Base-by-base conservation (phyloP, 1,140 invertebrate genomes). In the Phocides pigmalion region DNA sequence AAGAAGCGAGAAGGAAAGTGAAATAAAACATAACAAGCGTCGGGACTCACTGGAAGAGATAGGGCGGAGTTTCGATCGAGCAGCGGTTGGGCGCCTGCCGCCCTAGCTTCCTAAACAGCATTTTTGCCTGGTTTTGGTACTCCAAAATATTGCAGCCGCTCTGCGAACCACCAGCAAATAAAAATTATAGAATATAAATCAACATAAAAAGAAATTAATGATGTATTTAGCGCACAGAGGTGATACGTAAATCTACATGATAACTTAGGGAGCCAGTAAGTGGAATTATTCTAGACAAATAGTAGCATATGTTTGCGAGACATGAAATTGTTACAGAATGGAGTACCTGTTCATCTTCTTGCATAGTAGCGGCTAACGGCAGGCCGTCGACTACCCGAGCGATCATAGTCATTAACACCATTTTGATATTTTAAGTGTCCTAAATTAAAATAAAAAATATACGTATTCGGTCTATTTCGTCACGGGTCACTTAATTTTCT, bases 71-170 rank as follows among this genome's bases (percentile, higher is more conserved):
- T 94, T 99, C 98, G 81, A 99, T 97, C 68, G 97, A 98, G 91
- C 98, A 99, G 86, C 97, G 94, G 5, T 94, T 82, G 50, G 98
- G 98, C 62, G 98, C 98, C 75, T 98, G 95, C 17, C 94, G 93
- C 62, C 95, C 96, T 76, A 99, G 92, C 92, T 99, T 99, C 76
- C 97, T 95, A 92, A 99, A 99, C 62, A 99, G 92, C 95, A 99
- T 97, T 94, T 99, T 99, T n/a, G 99, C 99, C 93, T 99, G 98
- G 91, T 98, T 99, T 90, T 99, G 98, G 91, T 99, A 99, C 79
- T 99, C 98, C 89, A 99, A 93, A 78, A 98, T 95, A 92, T 94
- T 97, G 91, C 96, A 95, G 59, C 98, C 98, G 74, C 95, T 95
- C 98, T 99, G 91, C 82, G 94, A 93, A 81, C 73, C 77, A 79